These are phyloP conservation scores for Ailuropoda melanoleuca DNA, from an alignment of 2,113 vertebrate genomes.

Conservation along the genomic window DNA sequence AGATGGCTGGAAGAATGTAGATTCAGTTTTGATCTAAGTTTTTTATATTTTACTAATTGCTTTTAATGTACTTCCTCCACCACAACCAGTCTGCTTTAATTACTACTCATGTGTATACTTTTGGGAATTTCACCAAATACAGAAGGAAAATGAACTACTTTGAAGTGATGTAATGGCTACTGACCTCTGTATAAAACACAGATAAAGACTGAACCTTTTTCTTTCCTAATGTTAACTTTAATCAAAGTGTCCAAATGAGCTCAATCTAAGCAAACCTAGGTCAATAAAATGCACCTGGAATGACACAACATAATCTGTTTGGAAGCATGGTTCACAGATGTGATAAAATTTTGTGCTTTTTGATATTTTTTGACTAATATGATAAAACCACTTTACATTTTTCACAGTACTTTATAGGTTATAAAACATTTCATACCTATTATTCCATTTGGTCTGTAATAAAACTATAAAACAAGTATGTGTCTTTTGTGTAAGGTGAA, in stretches of 20 bases:
- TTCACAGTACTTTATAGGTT: constrained; percentile 16
- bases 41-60: constrained; percentile 84
- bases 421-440: constrained; percentile 34
- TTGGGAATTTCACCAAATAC: constrained; percentile 69
- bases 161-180: constrained; percentile 70
- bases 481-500: constrained; percentile 46
- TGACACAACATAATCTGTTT: constrained; percentile 14
- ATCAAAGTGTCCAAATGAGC: constrained; percentile 51
- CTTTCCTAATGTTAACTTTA: constrained; percentile 51
- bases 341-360: constrained; percentile 43
- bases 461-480: constrained; percentile 9
- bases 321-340: neutral
- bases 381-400: constrained; percentile 25
- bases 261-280: constrained; percentile 32
- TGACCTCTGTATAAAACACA: constrained; percentile 49
- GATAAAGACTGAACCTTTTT: neutral
- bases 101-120: constrained; percentile 81
- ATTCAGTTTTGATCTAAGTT: constrained; percentile 80
- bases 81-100: constrained; percentile 77
- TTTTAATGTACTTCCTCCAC: constrained; percentile 75
- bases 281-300: constrained; percentile 31
- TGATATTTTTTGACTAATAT: constrained; percentile 47
- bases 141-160: constrained; percentile 77
- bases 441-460: constrained; percentile 44
- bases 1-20: constrained; percentile 30